Percentiles rank a stretch among this genome's conserved stretches.
phyloP scores from a whole-genome alignment of 2,113 vertebrate genomes.

The Lagopus muta region DNA sequence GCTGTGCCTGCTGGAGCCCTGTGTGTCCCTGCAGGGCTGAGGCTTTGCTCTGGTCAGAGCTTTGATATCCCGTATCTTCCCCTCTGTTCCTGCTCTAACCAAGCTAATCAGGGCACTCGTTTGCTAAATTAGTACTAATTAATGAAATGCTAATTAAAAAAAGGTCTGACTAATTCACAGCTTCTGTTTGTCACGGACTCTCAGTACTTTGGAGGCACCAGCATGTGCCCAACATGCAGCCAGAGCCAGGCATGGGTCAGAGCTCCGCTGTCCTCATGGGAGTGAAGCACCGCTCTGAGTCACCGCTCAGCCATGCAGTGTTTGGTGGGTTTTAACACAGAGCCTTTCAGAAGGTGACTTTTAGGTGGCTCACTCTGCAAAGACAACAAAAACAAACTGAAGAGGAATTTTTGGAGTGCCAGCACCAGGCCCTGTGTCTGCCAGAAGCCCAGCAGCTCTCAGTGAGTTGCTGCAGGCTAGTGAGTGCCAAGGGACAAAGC shows the following conservation, averaged over 20 bases:
- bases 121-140: too few relatives aligned
- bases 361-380: constrained; percentile 10
- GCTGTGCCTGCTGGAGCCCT: not conserved
- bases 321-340: not conserved
- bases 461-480: not conserved
- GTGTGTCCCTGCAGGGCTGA: too few relatives aligned
- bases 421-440: not conserved
- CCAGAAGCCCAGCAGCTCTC: not conserved
- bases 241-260: not conserved
- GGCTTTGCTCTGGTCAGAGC: too few relatives aligned
- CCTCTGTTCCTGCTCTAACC: too few relatives aligned
- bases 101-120: too few relatives aligned
- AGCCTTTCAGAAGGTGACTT: constrained; percentile 39
- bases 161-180: too few relatives aligned
- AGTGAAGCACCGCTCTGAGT: not conserved
- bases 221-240: too few relatives aligned
- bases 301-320: constrained; percentile 30
- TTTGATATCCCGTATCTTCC: too few relatives aligned
- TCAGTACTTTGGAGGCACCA: too few relatives aligned
- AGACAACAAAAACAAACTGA: constrained; percentile 58
- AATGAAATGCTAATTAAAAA: too few relatives aligned
- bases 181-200: too few relatives aligned
- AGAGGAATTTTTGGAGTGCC: constrained; percentile 58
- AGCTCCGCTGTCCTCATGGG: not conserved
- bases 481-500: constrained; percentile 28